phyloP scores from a whole-genome alignment of 2,888 invertebrate genomes.

The Agrochola lota region DNA sequence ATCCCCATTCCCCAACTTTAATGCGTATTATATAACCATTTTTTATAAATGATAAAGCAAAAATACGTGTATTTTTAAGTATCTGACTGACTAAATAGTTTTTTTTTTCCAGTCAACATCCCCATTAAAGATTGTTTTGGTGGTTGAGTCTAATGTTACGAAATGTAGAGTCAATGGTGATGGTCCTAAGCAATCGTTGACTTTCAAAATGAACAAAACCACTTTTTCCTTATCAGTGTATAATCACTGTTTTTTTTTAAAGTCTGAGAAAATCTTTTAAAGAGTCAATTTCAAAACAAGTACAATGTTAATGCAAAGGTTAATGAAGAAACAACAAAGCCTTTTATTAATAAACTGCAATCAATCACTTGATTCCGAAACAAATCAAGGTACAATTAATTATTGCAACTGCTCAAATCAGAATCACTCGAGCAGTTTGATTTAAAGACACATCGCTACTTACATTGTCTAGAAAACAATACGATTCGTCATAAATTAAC shows the following conservation, averaged over 20 bases:
- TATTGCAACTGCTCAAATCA: conserved; percentile 19
- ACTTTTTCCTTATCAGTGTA: neutral
- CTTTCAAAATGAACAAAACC: neutral
- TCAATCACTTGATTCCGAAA: conserved; percentile 23
- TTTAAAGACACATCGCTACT: conserved; percentile 15
- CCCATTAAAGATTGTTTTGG: too few relatives aligned
- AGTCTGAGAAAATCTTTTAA: neutral
- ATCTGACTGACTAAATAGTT: too few relatives aligned
- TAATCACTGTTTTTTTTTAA: neutral
- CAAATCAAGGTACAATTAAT: conserved; percentile 37
- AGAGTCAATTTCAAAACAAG: conserved; percentile 1
- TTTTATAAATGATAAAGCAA: too few relatives aligned
- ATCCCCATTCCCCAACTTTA: too few relatives aligned
- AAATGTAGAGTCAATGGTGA: neutral
- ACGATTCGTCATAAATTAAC: conserved; percentile 39
- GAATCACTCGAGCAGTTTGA: conserved; percentile 15
- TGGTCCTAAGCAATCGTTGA: neutral
- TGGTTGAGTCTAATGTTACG: neutral
- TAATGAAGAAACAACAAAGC: conserved; percentile 19
- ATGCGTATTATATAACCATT: too few relatives aligned
- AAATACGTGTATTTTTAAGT: too few relatives aligned
- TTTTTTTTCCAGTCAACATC: too few relatives aligned
- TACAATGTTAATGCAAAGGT: too few relatives aligned
- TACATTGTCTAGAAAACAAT: conserved; percentile 57
- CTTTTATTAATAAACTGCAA: conserved; percentile 27